Conservation (phyloP, 2,888 invertebrate species). For the Onthophagus sagittarius region DNA sequence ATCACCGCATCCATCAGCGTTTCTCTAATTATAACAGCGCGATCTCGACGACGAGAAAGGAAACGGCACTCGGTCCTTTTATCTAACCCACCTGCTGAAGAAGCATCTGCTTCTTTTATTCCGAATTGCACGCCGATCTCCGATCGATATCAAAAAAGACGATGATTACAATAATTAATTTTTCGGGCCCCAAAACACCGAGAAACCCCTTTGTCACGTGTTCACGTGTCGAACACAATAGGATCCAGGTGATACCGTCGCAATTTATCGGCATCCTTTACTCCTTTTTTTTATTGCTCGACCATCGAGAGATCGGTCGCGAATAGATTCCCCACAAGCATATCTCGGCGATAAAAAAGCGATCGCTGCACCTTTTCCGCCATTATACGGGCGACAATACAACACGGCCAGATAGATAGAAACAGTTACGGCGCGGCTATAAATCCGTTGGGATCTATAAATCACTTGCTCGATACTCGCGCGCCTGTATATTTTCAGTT, state of each 20-base stretch:
- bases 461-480: background rate
- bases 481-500: background rate
- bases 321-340: background rate
- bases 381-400: background rate
- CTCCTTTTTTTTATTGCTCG: background rate
- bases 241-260: background rate
- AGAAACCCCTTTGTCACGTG: background rate
- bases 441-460: background rate
- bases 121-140: background rate
- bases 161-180: background rate
- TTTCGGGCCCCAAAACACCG: background rate
- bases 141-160: background rate
- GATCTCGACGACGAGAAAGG: background rate
- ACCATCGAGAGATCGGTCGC: background rate
- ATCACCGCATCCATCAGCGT: background rate
- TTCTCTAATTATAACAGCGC: background rate
- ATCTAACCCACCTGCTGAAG: background rate
- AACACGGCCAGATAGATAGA: background rate
- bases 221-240: background rate
- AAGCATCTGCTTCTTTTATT: background rate
- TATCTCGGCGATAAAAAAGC: background rate
- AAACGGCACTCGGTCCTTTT: background rate
- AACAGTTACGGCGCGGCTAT: background rate
- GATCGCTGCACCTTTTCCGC: background rate
- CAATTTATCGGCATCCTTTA: background rate